These are phyloP conservation scores for Vidua macroura DNA, from an alignment of 2,113 vertebrate species.

Conservation along the genomic window DNA sequence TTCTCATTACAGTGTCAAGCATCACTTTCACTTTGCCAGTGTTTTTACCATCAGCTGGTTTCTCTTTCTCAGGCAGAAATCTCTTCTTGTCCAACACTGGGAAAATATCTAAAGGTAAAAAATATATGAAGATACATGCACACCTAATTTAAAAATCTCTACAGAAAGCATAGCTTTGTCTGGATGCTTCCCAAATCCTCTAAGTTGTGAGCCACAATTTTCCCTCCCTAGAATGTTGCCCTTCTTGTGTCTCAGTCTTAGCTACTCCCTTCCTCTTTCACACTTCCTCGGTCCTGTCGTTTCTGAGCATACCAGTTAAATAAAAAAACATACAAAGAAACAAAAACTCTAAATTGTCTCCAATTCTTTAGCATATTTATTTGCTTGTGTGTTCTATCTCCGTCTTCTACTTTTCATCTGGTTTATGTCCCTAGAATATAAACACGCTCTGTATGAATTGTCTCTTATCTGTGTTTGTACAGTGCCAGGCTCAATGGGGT, in stretches of 20 bases:
- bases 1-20: slow-evolving; percentile 5
- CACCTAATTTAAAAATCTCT: background rate
- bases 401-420: slow-evolving; percentile 12
- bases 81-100: background rate
- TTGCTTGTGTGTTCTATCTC: slow-evolving; percentile 23
- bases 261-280: slow-evolving; percentile 47
- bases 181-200: background rate
- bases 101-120: background rate
- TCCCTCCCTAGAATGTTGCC: background rate
- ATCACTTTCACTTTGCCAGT: slow-evolving; percentile 30
- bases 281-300: background rate
- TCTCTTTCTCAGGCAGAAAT: background rate
- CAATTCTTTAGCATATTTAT: slow-evolving; percentile 8
- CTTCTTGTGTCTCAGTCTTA: slow-evolving; percentile 1
- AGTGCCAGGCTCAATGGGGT: slow-evolving; percentile 56
- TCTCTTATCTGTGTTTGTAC: slow-evolving; percentile 64
- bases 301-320: background rate
- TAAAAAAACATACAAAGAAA: background rate
- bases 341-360: background rate
- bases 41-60: background rate
- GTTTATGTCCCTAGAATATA: slow-evolving; percentile 46
- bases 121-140: background rate
- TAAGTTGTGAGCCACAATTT: background rate
- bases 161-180: background rate
- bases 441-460: slow-evolving; percentile 33